A percentile compares a stretch with the other conserved stretches of the same genome.
phyloP scores from a whole-genome alignment of 2,888 invertebrate species.

The Limnephilus marmoratus region DNA sequence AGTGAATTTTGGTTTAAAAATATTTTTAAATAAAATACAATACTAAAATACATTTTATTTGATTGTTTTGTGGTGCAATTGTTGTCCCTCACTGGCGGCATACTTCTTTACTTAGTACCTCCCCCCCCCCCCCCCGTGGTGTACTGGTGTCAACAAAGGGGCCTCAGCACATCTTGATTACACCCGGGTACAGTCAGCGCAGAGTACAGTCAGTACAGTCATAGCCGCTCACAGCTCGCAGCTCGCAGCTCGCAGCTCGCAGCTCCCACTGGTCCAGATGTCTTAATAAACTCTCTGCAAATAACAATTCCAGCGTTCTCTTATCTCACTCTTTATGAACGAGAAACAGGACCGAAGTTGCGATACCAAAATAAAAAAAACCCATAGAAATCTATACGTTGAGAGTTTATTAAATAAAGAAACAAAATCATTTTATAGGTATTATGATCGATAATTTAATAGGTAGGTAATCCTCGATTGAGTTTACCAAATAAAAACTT shows the following conservation, averaged over 20 bases:
- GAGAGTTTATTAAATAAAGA: background rate
- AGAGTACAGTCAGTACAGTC: background rate
- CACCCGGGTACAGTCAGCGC: background rate
- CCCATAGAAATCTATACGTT: no score
- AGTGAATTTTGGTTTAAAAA: no score
- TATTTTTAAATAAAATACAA: no score
- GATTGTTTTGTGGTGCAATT: background rate
- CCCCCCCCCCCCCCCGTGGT: background rate
- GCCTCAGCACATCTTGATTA: background rate
- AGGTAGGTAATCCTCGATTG: no score
- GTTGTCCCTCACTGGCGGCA: background rate
- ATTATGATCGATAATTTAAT: no score
- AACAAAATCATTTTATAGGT: no score
- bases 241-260: background rate
- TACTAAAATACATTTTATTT: background rate
- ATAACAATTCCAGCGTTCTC: constrained; percentile 35
- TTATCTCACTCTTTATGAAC: constrained; percentile 2
- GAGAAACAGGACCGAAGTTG: background rate
- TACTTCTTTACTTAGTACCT: background rate
- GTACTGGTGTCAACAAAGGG: constrained; percentile 3
- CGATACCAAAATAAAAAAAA: background rate
- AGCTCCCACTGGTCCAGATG: constrained; percentile 9
- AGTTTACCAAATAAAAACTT: no score
- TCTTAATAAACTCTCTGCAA: constrained; percentile 41
- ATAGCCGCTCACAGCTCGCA: background rate